phyloP scores from a whole-genome alignment of 2,888 invertebrate species.

The Epistrophe eligans region DNA sequence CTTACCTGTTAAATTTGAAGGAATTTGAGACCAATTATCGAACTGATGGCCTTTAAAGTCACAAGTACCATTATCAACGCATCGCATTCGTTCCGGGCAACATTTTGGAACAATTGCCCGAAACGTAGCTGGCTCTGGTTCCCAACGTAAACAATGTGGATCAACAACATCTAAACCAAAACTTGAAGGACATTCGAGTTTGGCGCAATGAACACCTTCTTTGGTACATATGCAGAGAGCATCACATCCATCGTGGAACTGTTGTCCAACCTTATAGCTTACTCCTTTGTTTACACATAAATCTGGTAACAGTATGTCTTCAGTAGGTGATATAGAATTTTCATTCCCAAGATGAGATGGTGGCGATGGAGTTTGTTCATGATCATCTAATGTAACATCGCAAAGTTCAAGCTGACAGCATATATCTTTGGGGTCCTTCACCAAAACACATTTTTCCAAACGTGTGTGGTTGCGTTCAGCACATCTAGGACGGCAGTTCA shows the following conservation, averaged over 20 bases:
- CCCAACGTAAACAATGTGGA: constrained; percentile 94
- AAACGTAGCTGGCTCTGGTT: constrained; percentile 90
- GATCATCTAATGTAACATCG: constrained; percentile 92
- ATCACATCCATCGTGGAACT: constrained; percentile 93
- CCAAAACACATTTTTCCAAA: constrained; percentile 91
- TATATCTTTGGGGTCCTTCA: constrained; percentile 92
- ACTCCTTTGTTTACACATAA: constrained; percentile 81
- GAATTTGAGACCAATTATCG: constrained; percentile 92
- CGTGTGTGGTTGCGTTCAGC: constrained; percentile 85
- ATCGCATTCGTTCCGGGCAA: constrained; percentile 91
- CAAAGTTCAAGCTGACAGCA: constrained; percentile 95
- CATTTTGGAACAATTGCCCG: constrained; percentile 90
- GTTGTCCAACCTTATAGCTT: constrained; percentile 86
- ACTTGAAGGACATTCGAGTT: constrained; percentile 92
- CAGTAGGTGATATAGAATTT: constrained; percentile 77
- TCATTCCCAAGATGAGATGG: constrained; percentile 68
- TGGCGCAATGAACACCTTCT: constrained; percentile 90
- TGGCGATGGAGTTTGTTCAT: constrained; percentile 85
- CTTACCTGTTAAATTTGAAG: constrained; percentile 88
- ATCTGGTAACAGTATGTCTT: constrained; percentile 33
- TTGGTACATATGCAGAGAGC: constrained; percentile 91
- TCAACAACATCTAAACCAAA: constrained; percentile 94
- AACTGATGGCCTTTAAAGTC: constrained; percentile 87
- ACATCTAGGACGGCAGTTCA: constrained; percentile 90
- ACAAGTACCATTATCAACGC: constrained; percentile 93